Conservation (phyloP, 2,797 vertebrate genomes). For the Anomalospiza imberbis region DNA sequence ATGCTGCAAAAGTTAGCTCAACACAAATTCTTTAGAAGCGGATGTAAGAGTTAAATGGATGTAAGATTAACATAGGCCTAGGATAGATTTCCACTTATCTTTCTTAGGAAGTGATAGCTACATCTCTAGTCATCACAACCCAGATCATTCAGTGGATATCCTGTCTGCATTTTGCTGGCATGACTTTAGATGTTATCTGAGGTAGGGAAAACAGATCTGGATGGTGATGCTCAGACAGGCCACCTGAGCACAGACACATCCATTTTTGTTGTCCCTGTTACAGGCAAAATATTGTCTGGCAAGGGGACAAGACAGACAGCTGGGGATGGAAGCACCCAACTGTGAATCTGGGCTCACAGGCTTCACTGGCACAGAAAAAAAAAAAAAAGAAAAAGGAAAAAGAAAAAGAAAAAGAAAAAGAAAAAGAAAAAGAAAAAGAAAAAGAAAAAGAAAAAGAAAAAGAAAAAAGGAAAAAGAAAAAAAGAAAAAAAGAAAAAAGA, state of each 20-base stretch:
- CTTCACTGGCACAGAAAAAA: background rate
- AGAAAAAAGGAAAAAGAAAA: too few relatives aligned
- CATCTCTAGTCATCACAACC: accelerated
- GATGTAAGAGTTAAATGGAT: background rate
- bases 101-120: background rate
- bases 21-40: background rate
- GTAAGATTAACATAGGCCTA: background rate
- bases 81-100: background rate
- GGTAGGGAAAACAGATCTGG: background rate
- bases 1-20: background rate
- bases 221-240: background rate
- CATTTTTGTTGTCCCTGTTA: background rate
- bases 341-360: background rate
- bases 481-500: accelerated
- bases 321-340: background rate
- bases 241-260: background rate
- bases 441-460: too few relatives aligned
- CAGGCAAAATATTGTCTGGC: background rate
- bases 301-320: background rate
- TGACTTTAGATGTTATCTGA: background rate
- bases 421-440: too few relatives aligned
- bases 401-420: accelerated
- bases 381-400: accelerated
- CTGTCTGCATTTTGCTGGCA: background rate
- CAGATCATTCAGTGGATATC: background rate